A percentile compares a stretch with the other conserved stretches of the same genome.
Evolutionary conservation across 2,888 invertebrate species (phyloP).

Genomic region (Hoplodrina ambigua): DNA sequence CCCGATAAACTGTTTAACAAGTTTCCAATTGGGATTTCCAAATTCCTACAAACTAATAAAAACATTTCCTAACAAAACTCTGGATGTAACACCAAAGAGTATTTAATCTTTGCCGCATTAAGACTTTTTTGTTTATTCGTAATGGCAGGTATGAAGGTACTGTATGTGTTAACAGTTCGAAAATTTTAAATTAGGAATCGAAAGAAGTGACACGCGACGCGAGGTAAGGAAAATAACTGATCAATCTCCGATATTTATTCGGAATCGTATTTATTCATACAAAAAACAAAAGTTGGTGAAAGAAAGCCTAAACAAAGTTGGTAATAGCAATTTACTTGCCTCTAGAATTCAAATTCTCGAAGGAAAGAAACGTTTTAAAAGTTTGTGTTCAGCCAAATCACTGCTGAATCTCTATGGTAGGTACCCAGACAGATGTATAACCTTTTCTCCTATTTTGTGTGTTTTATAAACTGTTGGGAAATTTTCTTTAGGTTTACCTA

Average conservation of each 20-base stretch:
- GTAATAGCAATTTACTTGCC: slow-evolving; percentile 62
- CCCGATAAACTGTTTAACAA: slow-evolving; percentile 17
- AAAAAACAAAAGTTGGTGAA: slow-evolving; percentile 45
- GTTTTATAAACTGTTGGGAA: slow-evolving; percentile 4
- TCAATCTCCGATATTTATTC: slow-evolving; percentile 15
- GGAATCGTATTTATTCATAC: slow-evolving; percentile 8
- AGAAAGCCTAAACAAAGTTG: slow-evolving; percentile 58
- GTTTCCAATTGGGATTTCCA: slow-evolving; percentile 22
- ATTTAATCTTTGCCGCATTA: background rate
- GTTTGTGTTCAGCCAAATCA: slow-evolving; percentile 55
- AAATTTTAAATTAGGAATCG: background rate
- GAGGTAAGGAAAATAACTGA: background rate
- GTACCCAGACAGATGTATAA: background rate
- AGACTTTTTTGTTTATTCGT: background rate
- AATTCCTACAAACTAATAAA: slow-evolving; percentile 18
- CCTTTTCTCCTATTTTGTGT: slow-evolving; percentile 9
- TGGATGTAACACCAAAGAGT: slow-evolving; percentile 1
- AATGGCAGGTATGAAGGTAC: background rate
- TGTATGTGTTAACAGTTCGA: no score
- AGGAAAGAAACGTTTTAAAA: slow-evolving; percentile 60
- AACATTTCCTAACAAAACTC: background rate
- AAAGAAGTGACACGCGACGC: slow-evolving; percentile 3
- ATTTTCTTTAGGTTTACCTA: background rate
- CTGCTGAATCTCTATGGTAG: slow-evolving; percentile 6
- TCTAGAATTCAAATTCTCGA: slow-evolving; percentile 59